These are phyloP conservation scores for Hirtodrosophila duncani DNA, from an alignment of 2,888 invertebrate genomes.

Conservation along the genomic window DNA sequence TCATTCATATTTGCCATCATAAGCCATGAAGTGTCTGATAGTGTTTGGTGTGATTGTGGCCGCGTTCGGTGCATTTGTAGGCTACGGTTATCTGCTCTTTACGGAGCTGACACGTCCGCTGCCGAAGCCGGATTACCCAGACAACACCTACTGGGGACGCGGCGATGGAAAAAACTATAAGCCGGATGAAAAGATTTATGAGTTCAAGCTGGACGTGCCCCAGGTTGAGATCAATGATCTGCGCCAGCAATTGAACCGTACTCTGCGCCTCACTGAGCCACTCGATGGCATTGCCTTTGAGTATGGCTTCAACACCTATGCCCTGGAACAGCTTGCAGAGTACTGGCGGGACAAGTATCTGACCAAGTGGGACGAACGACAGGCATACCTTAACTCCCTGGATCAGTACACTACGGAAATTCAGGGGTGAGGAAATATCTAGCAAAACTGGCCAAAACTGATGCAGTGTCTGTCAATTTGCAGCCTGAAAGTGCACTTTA, in stretches of 20 bases:
- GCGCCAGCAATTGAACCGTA: constrained; percentile 80
- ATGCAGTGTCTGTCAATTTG: background rate
- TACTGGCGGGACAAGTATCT: constrained; percentile 90
- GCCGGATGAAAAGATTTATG: constrained; percentile 66
- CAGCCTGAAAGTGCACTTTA: constrained; percentile 84
- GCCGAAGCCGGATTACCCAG: constrained; percentile 68
- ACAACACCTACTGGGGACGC: constrained; percentile 77
- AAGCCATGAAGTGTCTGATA: constrained; percentile 55
- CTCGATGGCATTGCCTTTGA: constrained; percentile 84
- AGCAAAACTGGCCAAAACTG: background rate
- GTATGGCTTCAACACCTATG: constrained; percentile 89
- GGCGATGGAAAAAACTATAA: constrained; percentile 66
- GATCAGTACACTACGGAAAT: constrained; percentile 88
- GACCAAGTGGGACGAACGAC: constrained; percentile 82
- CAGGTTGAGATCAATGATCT: constrained; percentile 80
- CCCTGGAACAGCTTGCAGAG: constrained; percentile 83
- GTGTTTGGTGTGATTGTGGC: constrained; percentile 61
- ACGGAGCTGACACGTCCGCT: constrained; percentile 65
- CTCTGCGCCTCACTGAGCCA: constrained; percentile 80
- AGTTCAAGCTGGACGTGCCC: constrained; percentile 57
- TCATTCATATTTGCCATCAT: too few relatives aligned
- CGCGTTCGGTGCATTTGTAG: constrained; percentile 43
- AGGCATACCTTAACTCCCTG: constrained; percentile 84
- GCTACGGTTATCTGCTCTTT: constrained; percentile 60
- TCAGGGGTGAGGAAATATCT: constrained; percentile 79